phyloP scores from a whole-genome alignment of 2,797 vertebrate genomes.

The Mergus octosetaceus region DNA sequence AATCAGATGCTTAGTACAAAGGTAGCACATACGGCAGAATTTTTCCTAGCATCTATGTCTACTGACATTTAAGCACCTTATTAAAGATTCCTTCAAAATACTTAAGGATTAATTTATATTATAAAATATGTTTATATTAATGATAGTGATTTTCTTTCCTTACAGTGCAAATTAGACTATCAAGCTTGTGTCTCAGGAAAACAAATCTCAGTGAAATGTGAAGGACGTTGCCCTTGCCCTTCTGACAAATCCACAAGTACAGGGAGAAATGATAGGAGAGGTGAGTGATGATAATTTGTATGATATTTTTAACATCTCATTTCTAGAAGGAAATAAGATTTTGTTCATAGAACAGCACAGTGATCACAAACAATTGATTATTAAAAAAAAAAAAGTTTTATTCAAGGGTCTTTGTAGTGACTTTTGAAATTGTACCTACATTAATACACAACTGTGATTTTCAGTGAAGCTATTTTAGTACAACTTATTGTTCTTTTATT shows the following conservation, averaged over 20 bases:
- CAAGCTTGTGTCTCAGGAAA: conserved; percentile 93
- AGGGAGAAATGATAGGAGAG: conserved; percentile 83
- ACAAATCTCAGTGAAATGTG: conserved; percentile 89
- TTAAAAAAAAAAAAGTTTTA: conserved; percentile 16
- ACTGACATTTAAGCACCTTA: not conserved
- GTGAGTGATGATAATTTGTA: conserved; percentile 71
- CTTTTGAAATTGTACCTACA: not conserved
- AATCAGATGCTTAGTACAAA: not conserved
- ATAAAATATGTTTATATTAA: conserved; percentile 7
- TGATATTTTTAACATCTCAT: not conserved
- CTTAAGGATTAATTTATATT: not conserved
- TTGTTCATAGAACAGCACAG: not conserved
- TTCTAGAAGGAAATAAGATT: not conserved
- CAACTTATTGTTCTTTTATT: not conserved
- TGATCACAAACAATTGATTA: not conserved
- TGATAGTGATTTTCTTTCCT: conserved; percentile 26
- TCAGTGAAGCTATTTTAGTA: not conserved
- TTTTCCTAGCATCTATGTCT: not conserved
- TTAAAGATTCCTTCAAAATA: not conserved
- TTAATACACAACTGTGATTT: not conserved
- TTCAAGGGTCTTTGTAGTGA: not conserved
- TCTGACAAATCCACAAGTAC: conserved; percentile 74
- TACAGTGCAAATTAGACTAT: conserved; percentile 96
- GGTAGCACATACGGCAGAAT: not conserved
- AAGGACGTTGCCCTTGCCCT: conserved; percentile 90